Evolutionary conservation across 2,113 vertebrate genomes (phyloP).

Genomic region (Alethe diademata): DNA sequence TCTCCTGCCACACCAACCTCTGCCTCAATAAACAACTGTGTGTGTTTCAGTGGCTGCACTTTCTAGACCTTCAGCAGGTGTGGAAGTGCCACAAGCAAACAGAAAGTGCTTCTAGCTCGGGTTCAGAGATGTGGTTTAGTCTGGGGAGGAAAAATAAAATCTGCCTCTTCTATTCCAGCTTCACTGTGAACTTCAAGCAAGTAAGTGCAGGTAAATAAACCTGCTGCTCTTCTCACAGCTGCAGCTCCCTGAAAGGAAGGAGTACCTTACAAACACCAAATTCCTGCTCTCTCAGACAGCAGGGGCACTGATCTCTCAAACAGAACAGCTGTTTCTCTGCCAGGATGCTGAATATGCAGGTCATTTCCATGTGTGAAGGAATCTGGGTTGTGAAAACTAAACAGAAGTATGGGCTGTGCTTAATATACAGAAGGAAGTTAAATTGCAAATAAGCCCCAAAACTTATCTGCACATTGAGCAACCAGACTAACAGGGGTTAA

Average conservation of each 20-base stretch:
- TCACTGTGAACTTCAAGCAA: neutral
- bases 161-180: neutral
- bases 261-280: neutral
- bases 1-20: neutral
- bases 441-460: neutral
- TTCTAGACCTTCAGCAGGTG: slow-evolving; percentile 1
- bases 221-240: neutral
- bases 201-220: neutral
- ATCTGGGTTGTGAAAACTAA: neutral
- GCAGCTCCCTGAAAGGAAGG: neutral
- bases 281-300: neutral
- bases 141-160: neutral
- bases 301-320: neutral
- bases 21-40: neutral
- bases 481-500: slow-evolving; percentile 29
- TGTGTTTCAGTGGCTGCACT: neutral
- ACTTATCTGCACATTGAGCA: neutral
- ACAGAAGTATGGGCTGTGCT: neutral
- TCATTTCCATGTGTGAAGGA: neutral
- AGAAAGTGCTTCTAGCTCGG: neutral
- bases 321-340: neutral
- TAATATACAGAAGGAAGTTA: neutral
- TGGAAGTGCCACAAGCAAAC: slow-evolving; percentile 16
- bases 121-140: neutral
- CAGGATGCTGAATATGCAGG: neutral